Base-by-base conservation (phyloP, 2,113 vertebrate genomes). In the Podiceps cristatus region DNA sequence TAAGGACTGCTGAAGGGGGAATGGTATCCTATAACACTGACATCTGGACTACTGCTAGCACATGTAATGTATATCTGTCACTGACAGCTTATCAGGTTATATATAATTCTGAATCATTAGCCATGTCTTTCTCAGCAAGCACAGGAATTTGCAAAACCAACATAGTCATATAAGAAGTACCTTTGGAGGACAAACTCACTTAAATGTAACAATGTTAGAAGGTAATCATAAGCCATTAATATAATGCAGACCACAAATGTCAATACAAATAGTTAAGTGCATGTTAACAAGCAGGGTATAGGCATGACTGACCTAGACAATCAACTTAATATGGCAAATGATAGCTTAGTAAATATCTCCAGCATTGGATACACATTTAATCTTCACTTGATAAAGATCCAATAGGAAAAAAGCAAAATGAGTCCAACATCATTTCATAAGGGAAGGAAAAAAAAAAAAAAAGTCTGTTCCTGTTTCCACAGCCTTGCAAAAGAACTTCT, bases 31-130 rank as follows among this genome's bases (percentile, higher is more conserved):
- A 3, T 93, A 87, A 91, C 96, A 93, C 84, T 63, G 94, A 89
- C 80, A 97, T 97, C 97, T 96, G 96, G 93, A 93, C 77, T 88
- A 73, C 72, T 84, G 81, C 78, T 98, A 81, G 74, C 7, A 5
- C 47, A 47, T 94, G 71, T 52, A 88, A 95, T 60, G 58, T 50
- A 23, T 96, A 95, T 98, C 93, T 95, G 95, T 96, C 96, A 92
- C 94, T 96, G 96, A 94, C 92, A 97, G 94, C 56, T 97, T 97
- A 96, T 95, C 95, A 76, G 75, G 75, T 85, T 89, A 94, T 97
- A 97, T 88, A 96, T 96, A 97, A 97, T 95, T 95, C 92, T 93
- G 35, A 93, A 78, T 95, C 93, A 97, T 98, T 98, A 97, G 81
- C 95, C 92, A 95, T 93, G 78, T 97, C 94, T 97, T 97, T 87